Conservation (phyloP, 2,888 invertebrate species). For the Philopedon plagiatum region DNA sequence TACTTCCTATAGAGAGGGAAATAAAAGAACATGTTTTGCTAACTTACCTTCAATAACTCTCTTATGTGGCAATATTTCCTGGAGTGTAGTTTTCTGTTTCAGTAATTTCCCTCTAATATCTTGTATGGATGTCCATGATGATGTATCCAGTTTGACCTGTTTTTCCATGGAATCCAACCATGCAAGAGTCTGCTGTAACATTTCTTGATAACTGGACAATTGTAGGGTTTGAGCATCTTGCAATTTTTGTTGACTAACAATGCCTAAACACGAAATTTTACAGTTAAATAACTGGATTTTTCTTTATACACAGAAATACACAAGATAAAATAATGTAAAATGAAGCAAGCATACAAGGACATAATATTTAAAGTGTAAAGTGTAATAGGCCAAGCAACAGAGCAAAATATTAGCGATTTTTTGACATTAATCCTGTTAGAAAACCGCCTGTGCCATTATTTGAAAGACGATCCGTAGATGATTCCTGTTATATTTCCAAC, state of each 20-base stretch:
- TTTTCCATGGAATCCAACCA: slow-evolving; percentile 92
- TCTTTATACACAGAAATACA: too few relatives aligned
- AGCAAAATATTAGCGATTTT: too few relatives aligned
- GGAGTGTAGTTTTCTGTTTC: slow-evolving; percentile 88
- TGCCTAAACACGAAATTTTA: slow-evolving; percentile 61
- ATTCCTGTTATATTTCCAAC: too few relatives aligned
- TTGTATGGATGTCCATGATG: slow-evolving; percentile 83
- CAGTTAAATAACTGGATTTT: slow-evolving; percentile 8
- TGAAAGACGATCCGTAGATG: too few relatives aligned
- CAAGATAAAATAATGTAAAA: too few relatives aligned
- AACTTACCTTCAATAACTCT: slow-evolving; percentile 82
- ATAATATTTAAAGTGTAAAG: too few relatives aligned
- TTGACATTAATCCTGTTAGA: too few relatives aligned
- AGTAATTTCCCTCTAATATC: slow-evolving; percentile 88
- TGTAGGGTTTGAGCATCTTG: slow-evolving; percentile 88
- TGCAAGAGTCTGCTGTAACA: slow-evolving; percentile 83
- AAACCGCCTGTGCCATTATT: too few relatives aligned
- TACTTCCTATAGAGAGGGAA: too few relatives aligned
- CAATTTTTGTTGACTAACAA: slow-evolving; percentile 87
- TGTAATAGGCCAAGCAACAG: too few relatives aligned
- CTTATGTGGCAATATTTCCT: slow-evolving; percentile 93
- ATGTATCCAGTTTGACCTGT: slow-evolving; percentile 79
- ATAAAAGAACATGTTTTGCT: too few relatives aligned
- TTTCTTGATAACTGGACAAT: slow-evolving; percentile 89
- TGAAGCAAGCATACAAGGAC: too few relatives aligned